Evolutionary conservation across 1,140 invertebrate genomes (phyloP), one percentile per base, ranked within the genome.

Genomic region (Chrysomallon squamiferum): DNA sequence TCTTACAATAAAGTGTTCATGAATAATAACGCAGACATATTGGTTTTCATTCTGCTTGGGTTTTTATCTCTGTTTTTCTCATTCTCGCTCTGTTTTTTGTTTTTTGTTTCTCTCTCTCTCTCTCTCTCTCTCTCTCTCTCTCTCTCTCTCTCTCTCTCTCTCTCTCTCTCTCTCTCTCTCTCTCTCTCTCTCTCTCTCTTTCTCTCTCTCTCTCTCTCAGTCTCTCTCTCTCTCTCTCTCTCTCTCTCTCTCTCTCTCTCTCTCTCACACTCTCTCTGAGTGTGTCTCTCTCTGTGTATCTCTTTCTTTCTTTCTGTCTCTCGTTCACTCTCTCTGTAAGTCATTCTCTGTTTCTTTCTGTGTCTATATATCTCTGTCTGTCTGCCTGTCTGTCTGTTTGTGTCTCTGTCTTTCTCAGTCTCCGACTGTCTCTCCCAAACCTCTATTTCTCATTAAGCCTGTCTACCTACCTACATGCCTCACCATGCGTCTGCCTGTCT

Each of bases 291-390:
- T 32, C 30, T 33, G 20, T 33, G 7, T 58, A 11, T 32, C 20
- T 33, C 32, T 58, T 35, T 33, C 13, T 33, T 18, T 33, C 15
- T 4, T 4, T 32, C 15, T 27, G 13, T 18, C 25, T 58, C 56
- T 35, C 25, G 29, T 33, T 7, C 25, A 59, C 49, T 30, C 15
- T 27, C 62, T 63, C 5, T 32, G 18, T 63, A 15, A 3, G 7
- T 63, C 27, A 27, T 18, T 63, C 27, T 52, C 29, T 56, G 2
- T 63, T 33, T 32, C 29, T 63, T n/a, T 63, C 47, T 56, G 2
- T 63, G 7, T 56, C 6, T 63, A n/a, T 63, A 4, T 63, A 4
- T 63, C 9, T 56, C 2, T 57, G 29, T 58, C 20, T 59, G 13
- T 64, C 29, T 57, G 22, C 38, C 58, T 59, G 18, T 47, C 43